A percentile compares a stretch with the other conserved stretches of the same genome.
Conservation (phyloP, 2,888 invertebrate species). For the Phytoseiulus persimilis region DNA sequence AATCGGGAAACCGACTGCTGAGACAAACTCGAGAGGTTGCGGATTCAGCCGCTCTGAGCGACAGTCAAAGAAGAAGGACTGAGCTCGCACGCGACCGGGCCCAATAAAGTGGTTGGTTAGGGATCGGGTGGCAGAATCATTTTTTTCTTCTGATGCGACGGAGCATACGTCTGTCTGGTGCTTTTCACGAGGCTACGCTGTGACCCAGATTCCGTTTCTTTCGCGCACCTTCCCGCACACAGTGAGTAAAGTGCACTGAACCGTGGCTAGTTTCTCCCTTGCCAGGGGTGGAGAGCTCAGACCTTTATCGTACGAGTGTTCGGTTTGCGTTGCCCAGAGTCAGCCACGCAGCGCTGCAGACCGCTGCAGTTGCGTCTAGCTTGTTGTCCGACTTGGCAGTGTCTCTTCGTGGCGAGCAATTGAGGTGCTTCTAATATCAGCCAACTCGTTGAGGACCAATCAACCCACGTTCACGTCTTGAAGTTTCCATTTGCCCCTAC, state of each 20-base stretch:
- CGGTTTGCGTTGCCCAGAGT: slow-evolving; percentile 23
- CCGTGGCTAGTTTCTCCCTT: slow-evolving; percentile 34
- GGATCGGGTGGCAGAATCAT: background rate
- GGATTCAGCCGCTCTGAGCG: too few species aligned
- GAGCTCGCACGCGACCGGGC: background rate
- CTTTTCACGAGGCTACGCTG: background rate
- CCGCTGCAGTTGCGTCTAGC: slow-evolving; percentile 29
- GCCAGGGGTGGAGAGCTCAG: slow-evolving; percentile 28
- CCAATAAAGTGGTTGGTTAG: background rate
- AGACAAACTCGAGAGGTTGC: too few species aligned
- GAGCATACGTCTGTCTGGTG: slow-evolving; percentile 5
- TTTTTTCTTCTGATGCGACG: background rate
- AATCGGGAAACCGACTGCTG: too few species aligned
- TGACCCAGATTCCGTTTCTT: background rate
- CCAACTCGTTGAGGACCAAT: background rate
- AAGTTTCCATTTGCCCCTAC: background rate
- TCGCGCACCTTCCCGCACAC: slow-evolving; percentile 9
- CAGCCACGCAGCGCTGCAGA: slow-evolving; percentile 39
- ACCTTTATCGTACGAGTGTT: slow-evolving; percentile 18
- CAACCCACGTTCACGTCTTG: background rate
- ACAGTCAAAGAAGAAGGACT: too few species aligned
- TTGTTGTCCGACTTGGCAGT: slow-evolving; percentile 29
- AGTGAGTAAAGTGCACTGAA: slow-evolving; percentile 34
- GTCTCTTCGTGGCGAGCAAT: background rate
- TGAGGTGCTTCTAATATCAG: background rate